Evolutionary conservation across 2,113 vertebrate genomes (phyloP).

Genomic region (Leucopternis melanops): DNA sequence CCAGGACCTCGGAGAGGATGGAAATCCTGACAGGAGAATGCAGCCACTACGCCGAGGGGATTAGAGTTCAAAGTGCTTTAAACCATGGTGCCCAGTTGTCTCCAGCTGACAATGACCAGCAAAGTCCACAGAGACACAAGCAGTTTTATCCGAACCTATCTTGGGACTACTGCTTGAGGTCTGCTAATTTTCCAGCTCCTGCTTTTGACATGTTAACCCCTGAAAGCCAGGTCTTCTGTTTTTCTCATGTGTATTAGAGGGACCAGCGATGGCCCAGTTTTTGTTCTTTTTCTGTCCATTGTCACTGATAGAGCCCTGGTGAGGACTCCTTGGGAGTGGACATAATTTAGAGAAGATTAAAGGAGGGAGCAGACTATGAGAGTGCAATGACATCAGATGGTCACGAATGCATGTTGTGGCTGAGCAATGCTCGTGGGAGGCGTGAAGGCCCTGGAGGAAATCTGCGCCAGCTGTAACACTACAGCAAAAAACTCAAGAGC

Average conservation of each 20-base stretch:
- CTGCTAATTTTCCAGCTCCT: background rate
- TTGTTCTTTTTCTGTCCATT: background rate
- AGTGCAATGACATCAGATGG: background rate
- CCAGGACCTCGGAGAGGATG: constrained; percentile 3
- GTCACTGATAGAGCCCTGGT: background rate
- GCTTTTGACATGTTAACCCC: background rate
- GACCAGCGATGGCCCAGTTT: background rate
- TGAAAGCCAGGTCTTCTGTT: background rate
- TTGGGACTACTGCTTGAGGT: background rate
- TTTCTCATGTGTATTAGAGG: background rate
- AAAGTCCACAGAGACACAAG: background rate
- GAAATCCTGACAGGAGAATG: background rate
- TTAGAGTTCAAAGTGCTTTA: constrained; percentile 39
- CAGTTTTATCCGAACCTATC: background rate
- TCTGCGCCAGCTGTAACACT: background rate
- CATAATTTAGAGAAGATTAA: background rate
- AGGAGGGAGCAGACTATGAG: background rate
- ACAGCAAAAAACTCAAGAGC: rapidly evolving
- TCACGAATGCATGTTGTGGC: background rate
- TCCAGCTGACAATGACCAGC: constrained; percentile 23
- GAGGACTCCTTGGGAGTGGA: background rate
- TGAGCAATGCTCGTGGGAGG: background rate
- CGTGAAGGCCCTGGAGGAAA: background rate
- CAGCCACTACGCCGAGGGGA: background rate
- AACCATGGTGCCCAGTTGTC: background rate